Base-by-base conservation (phyloP, 2,797 vertebrate species). In the Vespertilio murinus region DNA sequence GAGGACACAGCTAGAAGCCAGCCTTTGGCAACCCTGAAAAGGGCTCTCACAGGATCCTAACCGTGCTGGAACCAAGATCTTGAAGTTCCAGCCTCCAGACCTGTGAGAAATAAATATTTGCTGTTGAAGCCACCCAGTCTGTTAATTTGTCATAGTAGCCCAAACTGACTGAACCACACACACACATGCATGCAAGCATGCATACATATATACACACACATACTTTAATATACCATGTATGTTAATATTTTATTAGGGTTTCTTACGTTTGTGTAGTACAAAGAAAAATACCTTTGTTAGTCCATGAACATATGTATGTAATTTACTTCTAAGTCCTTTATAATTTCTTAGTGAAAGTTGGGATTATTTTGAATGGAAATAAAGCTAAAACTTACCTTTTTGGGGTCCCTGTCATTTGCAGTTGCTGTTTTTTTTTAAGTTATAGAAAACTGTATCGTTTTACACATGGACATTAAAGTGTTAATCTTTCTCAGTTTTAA, bases 311-410 rank as follows among this genome's bases (percentile, higher is more conserved):
- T 86, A 84, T 92, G 45, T 74, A 88, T 85, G 78, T 5, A 78
- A 95, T 95, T 94, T 95, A 28, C 20, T 95, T 95, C 38, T 81
- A 84, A 30, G n/a, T 52, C 14, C 13, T 96, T 92, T 71, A 90
- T 70, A 22, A 2, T 61, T 85, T 87, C 33, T 88, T 88, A 81
- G 33, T 78, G 56, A 91, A 95, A 92, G 49, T 0, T 23, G 17
- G 73, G 88, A 38, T 95, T 93, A 77, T 74, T 90, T 95, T 82
- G 56, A 92, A 91, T 88, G 59, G 4, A 88, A 90, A 10, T 81
- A 71, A 85, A 92, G 16, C 13, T 52, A 23, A 83, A 38, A 18
- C 47, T 45, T 85, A 67, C 5, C 3, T 18, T 61, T 33, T 47
- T 40, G 45, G 40, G 13, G 17, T 56, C 17, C 14, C 64, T 88